phyloP scores from a whole-genome alignment of 2,888 invertebrate genomes.

The Scaptomyza flava region DNA sequence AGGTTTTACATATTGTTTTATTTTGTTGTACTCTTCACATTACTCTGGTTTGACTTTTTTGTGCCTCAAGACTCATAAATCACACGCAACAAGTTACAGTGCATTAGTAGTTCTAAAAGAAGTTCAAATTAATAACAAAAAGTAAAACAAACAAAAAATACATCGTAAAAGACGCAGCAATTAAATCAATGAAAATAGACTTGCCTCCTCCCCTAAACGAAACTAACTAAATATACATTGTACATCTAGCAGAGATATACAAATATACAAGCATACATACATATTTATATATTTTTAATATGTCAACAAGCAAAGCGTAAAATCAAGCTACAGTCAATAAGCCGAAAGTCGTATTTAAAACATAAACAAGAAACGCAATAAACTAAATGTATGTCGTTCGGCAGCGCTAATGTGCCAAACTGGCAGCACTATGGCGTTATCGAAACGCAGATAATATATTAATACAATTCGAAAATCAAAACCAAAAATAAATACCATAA shows the following conservation, averaged over 20 bases:
- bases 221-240: slow-evolving; percentile 48
- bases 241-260: slow-evolving; percentile 46
- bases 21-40: slow-evolving; percentile 20
- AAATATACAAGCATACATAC: slow-evolving; percentile 31
- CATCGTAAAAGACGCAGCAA: slow-evolving; percentile 24
- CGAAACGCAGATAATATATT: slow-evolving; percentile 28
- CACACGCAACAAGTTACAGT: slow-evolving; percentile 73
- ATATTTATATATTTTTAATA: slow-evolving; percentile 67
- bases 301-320: slow-evolving; percentile 53
- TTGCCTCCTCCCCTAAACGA: slow-evolving; percentile 12
- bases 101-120: slow-evolving; percentile 74
- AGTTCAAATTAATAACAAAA: slow-evolving; percentile 58
- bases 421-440: slow-evolving; percentile 22
- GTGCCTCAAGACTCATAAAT: slow-evolving; percentile 56
- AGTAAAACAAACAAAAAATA: slow-evolving; percentile 5
- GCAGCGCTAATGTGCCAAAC: slow-evolving; percentile 31
- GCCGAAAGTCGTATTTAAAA: slow-evolving; percentile 20
- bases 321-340: slow-evolving; percentile 51
- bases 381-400: slow-evolving; percentile 59
- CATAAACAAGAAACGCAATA: slow-evolving; percentile 44
- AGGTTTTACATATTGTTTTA: slow-evolving; percentile 39
- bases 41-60: slow-evolving; percentile 5
- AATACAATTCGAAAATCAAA: slow-evolving; percentile 54
- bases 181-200: slow-evolving; percentile 31
- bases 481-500: slow-evolving; percentile 30